phyloP scores from a whole-genome alignment of 2,113 vertebrate genomes.

The Aspidoscelis tigris region DNA sequence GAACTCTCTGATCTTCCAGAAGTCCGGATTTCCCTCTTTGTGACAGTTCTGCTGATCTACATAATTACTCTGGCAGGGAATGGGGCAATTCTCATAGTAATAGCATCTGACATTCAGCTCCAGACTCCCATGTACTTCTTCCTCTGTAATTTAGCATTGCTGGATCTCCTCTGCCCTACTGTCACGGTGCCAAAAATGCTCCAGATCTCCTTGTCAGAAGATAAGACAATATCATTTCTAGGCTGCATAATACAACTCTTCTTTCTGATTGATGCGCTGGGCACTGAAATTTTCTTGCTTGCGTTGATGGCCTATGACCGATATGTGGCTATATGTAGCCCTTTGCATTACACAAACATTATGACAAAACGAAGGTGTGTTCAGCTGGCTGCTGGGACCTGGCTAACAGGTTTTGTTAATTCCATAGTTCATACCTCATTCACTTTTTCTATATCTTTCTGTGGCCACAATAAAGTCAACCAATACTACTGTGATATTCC shows the following conservation, averaged over 20 bases:
- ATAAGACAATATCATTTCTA: conserved; percentile 59
- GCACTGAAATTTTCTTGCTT: conserved; percentile 56
- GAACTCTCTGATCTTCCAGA: conserved; percentile 22
- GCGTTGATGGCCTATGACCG: conserved; percentile 60
- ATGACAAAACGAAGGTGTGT: conserved; percentile 48
- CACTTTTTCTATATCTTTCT: conserved; percentile 35
- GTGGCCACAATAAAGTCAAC: conserved; percentile 43
- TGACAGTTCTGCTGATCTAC: conserved; percentile 14
- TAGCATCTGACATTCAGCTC: not conserved
- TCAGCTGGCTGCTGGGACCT: conserved; percentile 22
- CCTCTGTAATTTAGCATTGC: conserved; percentile 55
- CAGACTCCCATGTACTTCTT: conserved; percentile 50
- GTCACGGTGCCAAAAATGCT: conserved; percentile 60
- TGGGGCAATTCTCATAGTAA: conserved; percentile 5
- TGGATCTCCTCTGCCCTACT: conserved; percentile 60
- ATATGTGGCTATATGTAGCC: conserved; percentile 60
- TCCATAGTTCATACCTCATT: conserved; percentile 57
- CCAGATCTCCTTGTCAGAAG: conserved; percentile 43
- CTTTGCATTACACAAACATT: conserved; percentile 49
- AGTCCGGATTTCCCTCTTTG: conserved; percentile 9
- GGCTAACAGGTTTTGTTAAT: conserved; percentile 54
- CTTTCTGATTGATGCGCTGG: conserved; percentile 51
- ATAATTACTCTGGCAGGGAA: conserved; percentile 17
- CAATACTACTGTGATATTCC: conserved; percentile 71
- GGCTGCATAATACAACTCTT: conserved; percentile 59